Conservation (phyloP, 2,113 vertebrate genomes). For the Morone saxatilis region DNA sequence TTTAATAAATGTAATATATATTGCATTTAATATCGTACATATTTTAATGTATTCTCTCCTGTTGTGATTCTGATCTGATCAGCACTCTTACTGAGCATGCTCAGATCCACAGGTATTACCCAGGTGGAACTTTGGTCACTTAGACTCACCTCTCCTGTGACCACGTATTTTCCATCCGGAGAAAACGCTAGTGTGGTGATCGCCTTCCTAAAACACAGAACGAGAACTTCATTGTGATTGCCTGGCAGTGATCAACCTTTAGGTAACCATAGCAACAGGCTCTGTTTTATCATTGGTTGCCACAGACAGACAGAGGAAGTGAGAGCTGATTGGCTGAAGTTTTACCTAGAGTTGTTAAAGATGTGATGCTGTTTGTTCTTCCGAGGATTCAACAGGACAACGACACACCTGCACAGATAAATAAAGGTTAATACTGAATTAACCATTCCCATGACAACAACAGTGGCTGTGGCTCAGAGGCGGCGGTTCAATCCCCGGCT, state of each 20-base stretch:
- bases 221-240: neutral
- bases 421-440: too few relatives aligned
- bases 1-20: too few relatives aligned
- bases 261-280: neutral
- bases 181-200: slow-evolving; percentile 97
- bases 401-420: slow-evolving; percentile 89
- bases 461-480: too few relatives aligned
- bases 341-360: slow-evolving; percentile 95
- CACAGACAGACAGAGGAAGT: neutral
- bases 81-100: neutral
- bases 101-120: too few relatives aligned
- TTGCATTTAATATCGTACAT: too few relatives aligned
- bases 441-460: too few relatives aligned
- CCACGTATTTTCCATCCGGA: slow-evolving; percentile 96
- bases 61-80: too few relatives aligned
- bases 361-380: slow-evolving; percentile 98
- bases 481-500: too few relatives aligned
- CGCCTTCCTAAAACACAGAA: slow-evolving; percentile 89
- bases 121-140: too few relatives aligned
- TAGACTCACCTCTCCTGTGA: slow-evolving; percentile 96
- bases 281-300: too few relatives aligned
- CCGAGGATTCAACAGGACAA: slow-evolving; percentile 95
- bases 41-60: too few relatives aligned
- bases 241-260: neutral
- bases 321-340: slow-evolving; percentile 29